phyloP scores from a whole-genome alignment of 1,140 invertebrate genomes.

The Leptopilina boulardi region DNA sequence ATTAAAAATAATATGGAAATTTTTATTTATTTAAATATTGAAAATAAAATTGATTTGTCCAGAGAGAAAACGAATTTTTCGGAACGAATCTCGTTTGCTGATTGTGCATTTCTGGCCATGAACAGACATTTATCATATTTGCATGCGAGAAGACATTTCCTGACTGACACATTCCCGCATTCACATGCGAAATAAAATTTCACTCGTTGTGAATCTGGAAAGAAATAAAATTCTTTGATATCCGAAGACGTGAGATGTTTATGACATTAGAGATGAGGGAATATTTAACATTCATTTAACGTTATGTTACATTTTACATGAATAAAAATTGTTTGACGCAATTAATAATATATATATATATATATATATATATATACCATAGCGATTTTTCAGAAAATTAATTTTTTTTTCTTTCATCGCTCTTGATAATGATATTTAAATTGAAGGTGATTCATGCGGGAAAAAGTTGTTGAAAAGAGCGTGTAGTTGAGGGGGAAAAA shows the following conservation, averaged over 20 bases:
- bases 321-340: not conserved
- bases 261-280: not conserved
- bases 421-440: no score
- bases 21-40: no score
- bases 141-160: conserved; percentile 20
- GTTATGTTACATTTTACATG: not conserved
- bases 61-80: not conserved
- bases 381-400: no score
- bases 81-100: not conserved
- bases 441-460: no score
- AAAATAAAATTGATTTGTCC: not conserved
- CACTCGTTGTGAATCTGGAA: not conserved
- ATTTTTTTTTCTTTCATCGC: no score
- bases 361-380: no score
- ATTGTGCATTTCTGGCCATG: conserved; percentile 18
- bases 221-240: not conserved
- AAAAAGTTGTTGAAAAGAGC: no score
- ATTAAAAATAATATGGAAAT: no score
- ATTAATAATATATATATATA: no score
- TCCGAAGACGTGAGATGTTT: not conserved
- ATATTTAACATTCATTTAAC: not conserved
- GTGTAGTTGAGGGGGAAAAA: not conserved
- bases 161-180: conserved; percentile 19
- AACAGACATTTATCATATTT: conserved; percentile 32
- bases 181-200: conserved; percentile 8